phyloP scores from a whole-genome alignment of 1,140 invertebrate species.

The Aphelenchoides avenae region DNA sequence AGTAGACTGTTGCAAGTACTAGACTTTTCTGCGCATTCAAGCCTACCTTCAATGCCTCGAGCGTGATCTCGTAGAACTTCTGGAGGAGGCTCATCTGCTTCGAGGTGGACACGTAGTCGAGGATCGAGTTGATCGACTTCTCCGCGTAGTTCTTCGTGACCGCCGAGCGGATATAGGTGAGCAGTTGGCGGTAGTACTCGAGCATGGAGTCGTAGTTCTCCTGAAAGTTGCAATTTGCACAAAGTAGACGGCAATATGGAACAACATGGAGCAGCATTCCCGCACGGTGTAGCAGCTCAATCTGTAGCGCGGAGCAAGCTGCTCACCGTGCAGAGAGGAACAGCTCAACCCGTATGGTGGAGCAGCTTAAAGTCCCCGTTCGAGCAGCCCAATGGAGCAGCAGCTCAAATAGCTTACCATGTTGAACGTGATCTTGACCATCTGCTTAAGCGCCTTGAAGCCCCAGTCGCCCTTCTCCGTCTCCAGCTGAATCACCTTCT shows the following conservation, averaged over 20 bases:
- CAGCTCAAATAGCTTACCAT: conserved; percentile 67
- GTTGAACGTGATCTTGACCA: conserved; percentile 99
- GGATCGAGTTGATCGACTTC: conserved; percentile 98
- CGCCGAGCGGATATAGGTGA: conserved; percentile 96
- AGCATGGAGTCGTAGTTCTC: conserved; percentile 94
- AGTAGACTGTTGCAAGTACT: neutral
- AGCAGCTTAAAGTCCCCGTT: too few species aligned
- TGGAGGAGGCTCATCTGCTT: conserved; percentile 93
- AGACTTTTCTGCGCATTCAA: neutral
- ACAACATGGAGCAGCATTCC: too few species aligned
- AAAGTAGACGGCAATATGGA: conserved; percentile 18
- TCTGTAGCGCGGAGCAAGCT: too few species aligned
- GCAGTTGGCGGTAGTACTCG: conserved; percentile 86
- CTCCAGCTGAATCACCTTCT: conserved; percentile 77
- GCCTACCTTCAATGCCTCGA: conserved; percentile 81
- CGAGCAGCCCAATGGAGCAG: too few species aligned
- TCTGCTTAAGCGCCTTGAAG: conserved; percentile 99
- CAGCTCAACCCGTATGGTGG: too few species aligned
- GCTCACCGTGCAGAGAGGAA: too few species aligned
- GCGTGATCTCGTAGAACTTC: conserved; percentile 97
- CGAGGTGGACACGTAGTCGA: conserved; percentile 93
- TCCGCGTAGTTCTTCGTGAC: conserved; percentile 99
- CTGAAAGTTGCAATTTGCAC: conserved; percentile 63
- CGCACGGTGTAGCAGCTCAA: too few species aligned
- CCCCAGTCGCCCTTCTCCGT: conserved; percentile 99